Evolutionary conservation across 2,113 vertebrate genomes (phyloP).

Genomic region (Heteronetta atricapilla): DNA sequence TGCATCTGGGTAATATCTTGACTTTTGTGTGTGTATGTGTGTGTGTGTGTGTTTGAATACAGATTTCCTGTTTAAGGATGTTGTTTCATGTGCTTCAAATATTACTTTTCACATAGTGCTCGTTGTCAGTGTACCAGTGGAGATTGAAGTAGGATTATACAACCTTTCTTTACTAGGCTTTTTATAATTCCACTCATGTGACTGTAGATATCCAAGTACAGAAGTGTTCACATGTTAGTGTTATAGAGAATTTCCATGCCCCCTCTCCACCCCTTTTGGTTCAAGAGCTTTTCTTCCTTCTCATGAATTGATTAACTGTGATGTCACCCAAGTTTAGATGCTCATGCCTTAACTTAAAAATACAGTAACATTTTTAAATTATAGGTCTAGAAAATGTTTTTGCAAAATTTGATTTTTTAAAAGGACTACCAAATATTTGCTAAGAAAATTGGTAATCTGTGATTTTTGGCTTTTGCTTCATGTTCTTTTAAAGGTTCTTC

Average conservation of each 20-base stretch:
- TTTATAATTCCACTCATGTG: neutral
- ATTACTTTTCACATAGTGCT: neutral
- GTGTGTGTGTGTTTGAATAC: neutral
- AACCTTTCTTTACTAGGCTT: neutral
- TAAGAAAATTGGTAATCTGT: neutral
- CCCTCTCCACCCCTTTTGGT: no score
- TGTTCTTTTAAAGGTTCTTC: neutral
- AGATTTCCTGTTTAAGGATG: neutral
- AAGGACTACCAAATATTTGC: neutral
- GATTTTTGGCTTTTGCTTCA: neutral
- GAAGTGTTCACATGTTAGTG: neutral
- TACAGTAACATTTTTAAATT: neutral
- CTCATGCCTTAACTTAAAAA: neutral
- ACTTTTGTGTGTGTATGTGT: neutral
- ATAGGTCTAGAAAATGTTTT: neutral
- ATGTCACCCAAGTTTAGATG: neutral
- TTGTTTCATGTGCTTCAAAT: neutral
- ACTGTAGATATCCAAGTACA: neutral
- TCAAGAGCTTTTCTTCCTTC: neutral
- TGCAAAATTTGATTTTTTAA: neutral
- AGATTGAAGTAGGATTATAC: neutral
- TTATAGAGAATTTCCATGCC: neutral
- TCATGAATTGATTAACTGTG: fast-evolving
- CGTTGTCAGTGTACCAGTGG: neutral
- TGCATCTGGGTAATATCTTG: neutral